A percentile compares a stretch with the other conserved stretches of the same genome.
Conservation (phyloP, 2,888 invertebrate genomes). For the Ctenicera cuprea region DNA sequence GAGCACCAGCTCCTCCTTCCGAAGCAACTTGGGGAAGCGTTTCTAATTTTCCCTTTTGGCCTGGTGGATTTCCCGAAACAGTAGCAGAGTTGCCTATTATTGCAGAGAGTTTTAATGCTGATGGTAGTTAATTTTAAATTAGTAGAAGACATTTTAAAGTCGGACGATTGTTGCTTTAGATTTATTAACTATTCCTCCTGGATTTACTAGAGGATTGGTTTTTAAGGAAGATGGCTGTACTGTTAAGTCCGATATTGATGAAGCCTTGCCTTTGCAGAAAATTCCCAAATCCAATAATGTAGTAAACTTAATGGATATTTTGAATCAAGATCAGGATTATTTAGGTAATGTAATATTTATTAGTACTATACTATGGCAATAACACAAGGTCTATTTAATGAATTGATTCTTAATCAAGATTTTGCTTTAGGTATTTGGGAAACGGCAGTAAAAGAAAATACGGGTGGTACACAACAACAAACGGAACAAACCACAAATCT, state of each 20-base stretch:
- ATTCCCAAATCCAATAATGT: conserved; percentile 66
- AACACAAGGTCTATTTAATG: too few species aligned
- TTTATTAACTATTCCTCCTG: conserved; percentile 78
- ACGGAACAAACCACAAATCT: conserved; percentile 54
- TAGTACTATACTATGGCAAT: background rate
- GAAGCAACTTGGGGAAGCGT: conserved; percentile 85
- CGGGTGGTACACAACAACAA: conserved; percentile 50
- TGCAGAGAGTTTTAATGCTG: conserved; percentile 71
- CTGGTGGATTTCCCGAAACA: conserved; percentile 82
- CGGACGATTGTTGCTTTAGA: conserved; percentile 58
- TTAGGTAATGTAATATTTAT: conserved; percentile 71
- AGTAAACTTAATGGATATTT: conserved; percentile 78
- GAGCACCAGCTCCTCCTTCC: conserved; percentile 84
- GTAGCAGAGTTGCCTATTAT: conserved; percentile 73
- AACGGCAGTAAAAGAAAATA: conserved; percentile 50
- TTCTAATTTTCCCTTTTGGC: conserved; percentile 91
- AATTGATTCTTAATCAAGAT: background rate
- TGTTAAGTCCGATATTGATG: conserved; percentile 62
- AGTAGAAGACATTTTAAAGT: background rate
- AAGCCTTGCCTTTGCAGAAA: conserved; percentile 58
- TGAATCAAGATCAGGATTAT: conserved; percentile 78
- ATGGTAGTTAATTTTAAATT: conserved; percentile 59
- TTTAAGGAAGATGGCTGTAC: conserved; percentile 77
- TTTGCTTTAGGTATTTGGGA: conserved; percentile 58
- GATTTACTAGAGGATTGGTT: conserved; percentile 77